Conservation (phyloP, 2,888 invertebrate species). For the Morpho helenor region DNA sequence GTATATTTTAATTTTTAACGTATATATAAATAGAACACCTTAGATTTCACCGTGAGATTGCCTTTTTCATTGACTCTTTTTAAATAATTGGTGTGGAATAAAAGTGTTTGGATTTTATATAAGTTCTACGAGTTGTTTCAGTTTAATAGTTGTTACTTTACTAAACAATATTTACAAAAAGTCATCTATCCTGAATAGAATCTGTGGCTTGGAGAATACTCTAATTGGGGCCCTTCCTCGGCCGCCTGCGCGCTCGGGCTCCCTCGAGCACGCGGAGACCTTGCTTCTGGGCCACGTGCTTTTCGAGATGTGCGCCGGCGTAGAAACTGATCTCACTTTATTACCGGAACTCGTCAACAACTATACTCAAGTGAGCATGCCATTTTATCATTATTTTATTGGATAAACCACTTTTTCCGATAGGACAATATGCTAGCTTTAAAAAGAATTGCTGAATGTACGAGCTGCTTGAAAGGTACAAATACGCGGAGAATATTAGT, state of each 20-base stretch:
- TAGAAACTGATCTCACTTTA: slow-evolving; percentile 86
- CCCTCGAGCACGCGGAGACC: slow-evolving; percentile 69
- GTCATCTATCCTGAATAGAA: slow-evolving; percentile 55
- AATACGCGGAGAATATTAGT: no score
- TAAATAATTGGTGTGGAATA: no score
- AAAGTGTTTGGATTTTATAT: no score
- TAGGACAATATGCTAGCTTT: background rate
- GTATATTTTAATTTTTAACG: no score
- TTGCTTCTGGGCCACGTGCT: slow-evolving; percentile 89
- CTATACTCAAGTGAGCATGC: slow-evolving; percentile 83
- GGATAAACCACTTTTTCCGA: slow-evolving; percentile 36
- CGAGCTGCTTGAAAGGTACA: no score
- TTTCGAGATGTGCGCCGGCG: slow-evolving; percentile 95
- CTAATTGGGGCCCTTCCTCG: slow-evolving; percentile 86
- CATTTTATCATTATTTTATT: background rate
- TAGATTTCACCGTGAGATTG: no score
- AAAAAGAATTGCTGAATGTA: no score
- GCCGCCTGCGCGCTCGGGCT: slow-evolving; percentile 52
- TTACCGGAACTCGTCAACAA: slow-evolving; percentile 83
- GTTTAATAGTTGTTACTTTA: no score
- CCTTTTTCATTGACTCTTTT: no score
- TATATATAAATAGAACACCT: no score
- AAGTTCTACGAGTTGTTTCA: no score
- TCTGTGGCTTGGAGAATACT: slow-evolving; percentile 93
- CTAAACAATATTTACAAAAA: background rate